Evolutionary conservation across 2,888 invertebrate genomes (phyloP).

Genomic region (Ditula angustiorana): DNA sequence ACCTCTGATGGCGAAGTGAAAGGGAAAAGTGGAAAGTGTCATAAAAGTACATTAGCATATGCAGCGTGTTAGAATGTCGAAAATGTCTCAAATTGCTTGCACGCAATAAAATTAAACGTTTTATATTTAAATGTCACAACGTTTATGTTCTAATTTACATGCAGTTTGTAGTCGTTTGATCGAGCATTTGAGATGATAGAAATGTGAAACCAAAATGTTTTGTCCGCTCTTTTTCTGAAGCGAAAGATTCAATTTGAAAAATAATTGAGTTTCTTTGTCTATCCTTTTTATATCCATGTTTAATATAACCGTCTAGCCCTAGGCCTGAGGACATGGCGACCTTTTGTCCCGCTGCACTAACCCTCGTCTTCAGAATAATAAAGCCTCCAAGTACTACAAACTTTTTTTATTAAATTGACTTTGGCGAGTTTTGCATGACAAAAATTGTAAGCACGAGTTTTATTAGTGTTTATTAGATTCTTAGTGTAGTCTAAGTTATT

Average conservation of each 20-base stretch:
- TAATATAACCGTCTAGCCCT: conserved; percentile 3
- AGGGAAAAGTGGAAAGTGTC: conserved; percentile 35
- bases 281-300: conserved; percentile 4
- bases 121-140: conserved; percentile 23
- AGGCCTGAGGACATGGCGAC: conserved; percentile 17
- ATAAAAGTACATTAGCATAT: conserved; percentile 28
- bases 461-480: too few species aligned
- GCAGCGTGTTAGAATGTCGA: conserved; percentile 21
- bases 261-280: not conserved
- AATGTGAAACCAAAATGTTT: not conserved
- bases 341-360: conserved; percentile 16
- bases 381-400: not conserved
- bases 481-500: too few species aligned
- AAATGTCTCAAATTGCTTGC: conserved; percentile 23
- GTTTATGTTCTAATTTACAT: conserved; percentile 29
- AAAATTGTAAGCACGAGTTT: too few species aligned
- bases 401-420: conserved; percentile 28
- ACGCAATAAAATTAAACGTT: conserved; percentile 30
- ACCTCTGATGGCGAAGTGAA: conserved; percentile 23
- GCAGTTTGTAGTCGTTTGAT: conserved; percentile 5
- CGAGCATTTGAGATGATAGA: not conserved
- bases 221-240: not conserved
- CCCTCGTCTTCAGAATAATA: conserved; percentile 29
- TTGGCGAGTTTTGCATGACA: too few species aligned
- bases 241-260: not conserved